Base-by-base conservation (phyloP, 2,797 vertebrate genomes). In the Perodicticus potto region DNA sequence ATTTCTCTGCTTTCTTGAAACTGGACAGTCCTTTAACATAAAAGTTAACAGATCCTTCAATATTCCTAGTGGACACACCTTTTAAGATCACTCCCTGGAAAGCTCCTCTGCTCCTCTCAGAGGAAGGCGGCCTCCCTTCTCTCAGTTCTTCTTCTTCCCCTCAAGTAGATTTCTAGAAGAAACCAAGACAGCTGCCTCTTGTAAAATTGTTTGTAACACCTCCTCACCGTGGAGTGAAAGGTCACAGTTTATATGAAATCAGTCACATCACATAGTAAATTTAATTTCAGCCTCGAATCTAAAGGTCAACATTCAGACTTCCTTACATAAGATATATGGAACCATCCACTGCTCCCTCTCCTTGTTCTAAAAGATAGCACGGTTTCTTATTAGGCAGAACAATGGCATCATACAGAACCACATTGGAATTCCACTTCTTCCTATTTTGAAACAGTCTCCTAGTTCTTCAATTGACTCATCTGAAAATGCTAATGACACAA, bases 261-360 rank as follows among this genome's bases (percentile, higher is more conserved):
- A 87, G 61, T 91, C 67, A 94, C 74, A 78, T 92, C 76, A 83
- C 96, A n/a, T 32, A 94, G 90, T 72, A 45, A 92, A 92, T 88
- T 96, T 34, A 77, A 96, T 93, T 95, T 78, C 81, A 86, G 67
- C 23, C 49, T 96, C 25, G 85, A 49, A 87, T 94, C 49, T 85
- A 94, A 97, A 97, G 89, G 59, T 87, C 90, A 96, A 22, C 29
- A 55, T 87, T 45, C 43, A 86, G 86, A 91, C 70, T 83, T 95
- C 29, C 80, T 73, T n/a, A 77, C 74, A 86, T 49, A 92, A 88
- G 76, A 74, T 43, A 40, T 20, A 40, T 74, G 32, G 29, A 82
- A 61, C 13, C 16, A 73, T 85, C 5, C 32, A 49, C 83, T 34
- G 7, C n/a, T 93, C 45, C 74, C 7, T 70, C 20, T 72, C 40